Evolutionary conservation across 2,888 invertebrate genomes (phyloP).

Genomic region (Tribolium freemani): DNA sequence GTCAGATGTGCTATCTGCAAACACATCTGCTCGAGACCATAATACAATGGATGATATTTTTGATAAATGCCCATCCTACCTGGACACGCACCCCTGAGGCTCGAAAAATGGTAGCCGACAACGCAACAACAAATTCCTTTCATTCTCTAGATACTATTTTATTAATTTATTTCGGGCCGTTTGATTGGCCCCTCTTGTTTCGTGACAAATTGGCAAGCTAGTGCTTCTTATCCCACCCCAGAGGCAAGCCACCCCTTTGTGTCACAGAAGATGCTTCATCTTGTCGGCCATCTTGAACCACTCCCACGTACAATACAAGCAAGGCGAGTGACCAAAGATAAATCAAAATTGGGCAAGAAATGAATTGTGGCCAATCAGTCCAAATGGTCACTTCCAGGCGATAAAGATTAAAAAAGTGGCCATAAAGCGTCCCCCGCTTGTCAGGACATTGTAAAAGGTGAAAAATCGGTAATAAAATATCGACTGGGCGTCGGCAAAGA

Average conservation of each 20-base stretch:
- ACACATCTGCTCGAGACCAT: constrained; percentile 53
- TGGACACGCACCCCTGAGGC: constrained; percentile 56
- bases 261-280: too few species aligned
- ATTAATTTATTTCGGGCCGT: too few species aligned
- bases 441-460: constrained; percentile 30
- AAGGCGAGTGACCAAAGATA: too few species aligned
- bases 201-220: too few species aligned
- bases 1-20: constrained; percentile 54
- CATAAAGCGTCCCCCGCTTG: constrained; percentile 2
- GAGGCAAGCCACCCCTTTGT: too few species aligned
- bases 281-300: too few species aligned
- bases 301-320: too few species aligned
- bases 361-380: neutral
- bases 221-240: too few species aligned
- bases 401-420: constrained; percentile 10
- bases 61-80: constrained; percentile 58
- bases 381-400: neutral
- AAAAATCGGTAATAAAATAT: constrained; percentile 22
- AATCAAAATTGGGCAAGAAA: too few species aligned
- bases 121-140: constrained; percentile 1
- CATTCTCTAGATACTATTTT: neutral
- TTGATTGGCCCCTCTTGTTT: too few species aligned
- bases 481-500: constrained; percentile 17
- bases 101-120: constrained; percentile 18
- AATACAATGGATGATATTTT: constrained; percentile 55